phyloP scores from a whole-genome alignment of 2,888 invertebrate species.

The Seira sanloemensis region DNA sequence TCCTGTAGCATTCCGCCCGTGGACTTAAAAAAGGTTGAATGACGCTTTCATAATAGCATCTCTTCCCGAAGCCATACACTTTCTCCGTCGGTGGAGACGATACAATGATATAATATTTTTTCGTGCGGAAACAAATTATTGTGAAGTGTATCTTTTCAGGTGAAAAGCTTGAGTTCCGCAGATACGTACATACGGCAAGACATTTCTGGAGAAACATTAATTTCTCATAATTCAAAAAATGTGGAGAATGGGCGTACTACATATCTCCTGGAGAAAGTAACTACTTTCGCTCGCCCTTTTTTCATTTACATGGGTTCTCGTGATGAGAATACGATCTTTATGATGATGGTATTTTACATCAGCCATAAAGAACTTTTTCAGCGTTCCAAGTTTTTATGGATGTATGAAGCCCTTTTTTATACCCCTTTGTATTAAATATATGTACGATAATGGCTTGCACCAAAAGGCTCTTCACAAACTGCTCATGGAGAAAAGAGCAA shows the following conservation, averaged over 20 bases:
- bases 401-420: too few species aligned
- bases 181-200: too few species aligned
- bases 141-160: slow-evolving; percentile 47
- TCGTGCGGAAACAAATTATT: slow-evolving; percentile 56
- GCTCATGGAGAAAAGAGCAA: slow-evolving; percentile 28
- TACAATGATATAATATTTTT: slow-evolving; percentile 25
- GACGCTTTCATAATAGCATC: too few species aligned
- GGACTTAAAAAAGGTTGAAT: too few species aligned
- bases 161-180: slow-evolving; percentile 24
- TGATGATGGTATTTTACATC: slow-evolving; percentile 43
- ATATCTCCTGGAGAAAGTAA: neutral
- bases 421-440: too few species aligned
- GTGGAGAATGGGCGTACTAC: neutral
- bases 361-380: slow-evolving; percentile 43
- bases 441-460: too few species aligned
- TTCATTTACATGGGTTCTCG: slow-evolving; percentile 29
- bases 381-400: too few species aligned
- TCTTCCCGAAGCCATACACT: too few species aligned
- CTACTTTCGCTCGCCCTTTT: neutral
- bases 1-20: slow-evolving; percentile 28
- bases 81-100: too few species aligned
- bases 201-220: too few species aligned
- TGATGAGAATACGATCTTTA: slow-evolving; percentile 43
- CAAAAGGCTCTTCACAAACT: slow-evolving; percentile 12
- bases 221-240: slow-evolving; percentile 49